These are phyloP conservation scores for Urocitellus parryii DNA, from an alignment of 2,113 vertebrate species.

Conservation along the genomic window DNA sequence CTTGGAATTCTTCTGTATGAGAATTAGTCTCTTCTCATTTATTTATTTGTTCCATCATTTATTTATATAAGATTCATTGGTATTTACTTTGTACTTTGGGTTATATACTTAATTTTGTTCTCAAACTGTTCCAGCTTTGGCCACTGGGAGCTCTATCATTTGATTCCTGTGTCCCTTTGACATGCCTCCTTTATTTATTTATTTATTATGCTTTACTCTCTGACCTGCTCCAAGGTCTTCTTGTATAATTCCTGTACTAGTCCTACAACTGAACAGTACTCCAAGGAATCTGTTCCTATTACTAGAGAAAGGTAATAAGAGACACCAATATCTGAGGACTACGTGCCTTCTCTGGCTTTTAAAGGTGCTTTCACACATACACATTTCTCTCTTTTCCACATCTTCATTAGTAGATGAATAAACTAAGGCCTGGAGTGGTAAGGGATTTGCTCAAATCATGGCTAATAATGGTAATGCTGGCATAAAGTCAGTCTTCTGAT, in stretches of 20 bases:
- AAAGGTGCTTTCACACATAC: neutral
- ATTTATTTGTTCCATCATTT: constrained; percentile 37
- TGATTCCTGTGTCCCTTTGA: neutral
- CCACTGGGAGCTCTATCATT: neutral
- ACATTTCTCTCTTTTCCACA: neutral
- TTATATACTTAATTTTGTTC: constrained; percentile 35
- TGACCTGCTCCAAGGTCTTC: neutral
- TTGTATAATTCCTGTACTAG: neutral
- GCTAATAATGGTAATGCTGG: neutral
- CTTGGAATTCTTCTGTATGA: neutral
- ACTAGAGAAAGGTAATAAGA: neutral
- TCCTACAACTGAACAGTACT: neutral
- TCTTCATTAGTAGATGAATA: neutral
- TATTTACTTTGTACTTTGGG: constrained; percentile 46
- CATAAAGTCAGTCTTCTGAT: constrained; percentile 13
- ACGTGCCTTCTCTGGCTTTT: neutral
- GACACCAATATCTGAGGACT: neutral
- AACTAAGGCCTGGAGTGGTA: neutral
- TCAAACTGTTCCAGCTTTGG: neutral
- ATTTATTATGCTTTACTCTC: neutral
- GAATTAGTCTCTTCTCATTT: neutral
- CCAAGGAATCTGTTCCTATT: neutral
- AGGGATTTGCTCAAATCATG: neutral
- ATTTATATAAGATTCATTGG: neutral
- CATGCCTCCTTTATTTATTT: neutral